Evolutionary conservation across 2,113 vertebrate genomes (phyloP).

Genomic region (Trematomus loennbergii): DNA sequence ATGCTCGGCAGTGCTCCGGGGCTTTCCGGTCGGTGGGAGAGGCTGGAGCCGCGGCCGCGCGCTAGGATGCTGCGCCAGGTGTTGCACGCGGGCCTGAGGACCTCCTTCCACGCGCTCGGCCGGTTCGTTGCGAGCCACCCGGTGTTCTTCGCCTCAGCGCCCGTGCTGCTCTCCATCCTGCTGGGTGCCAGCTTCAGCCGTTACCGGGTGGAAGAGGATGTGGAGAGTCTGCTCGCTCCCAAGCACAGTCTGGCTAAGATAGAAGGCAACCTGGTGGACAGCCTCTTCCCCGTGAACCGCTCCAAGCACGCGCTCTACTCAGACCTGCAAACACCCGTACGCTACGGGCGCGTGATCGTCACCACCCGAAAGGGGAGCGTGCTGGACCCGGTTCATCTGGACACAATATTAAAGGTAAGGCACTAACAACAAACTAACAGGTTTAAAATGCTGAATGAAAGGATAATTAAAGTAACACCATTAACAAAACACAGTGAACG

Average conservation of each 20-base stretch:
- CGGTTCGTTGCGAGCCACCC: constrained; percentile 96
- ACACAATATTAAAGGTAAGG: constrained; percentile 91
- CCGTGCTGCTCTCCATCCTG: constrained; percentile 95
- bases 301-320: constrained; percentile 98
- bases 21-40: constrained; percentile 87
- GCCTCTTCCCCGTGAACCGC: constrained; percentile 95
- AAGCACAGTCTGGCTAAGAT: constrained; percentile 98
- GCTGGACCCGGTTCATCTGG: constrained; percentile 92
- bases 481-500: background rate
- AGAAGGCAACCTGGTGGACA: constrained; percentile 97
- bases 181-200: constrained; percentile 97
- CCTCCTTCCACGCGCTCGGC: constrained; percentile 92
- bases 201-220: constrained; percentile 94
- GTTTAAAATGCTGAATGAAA: background rate
- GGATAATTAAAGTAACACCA: background rate
- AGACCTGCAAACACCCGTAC: constrained; percentile 94
- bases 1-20: constrained; percentile 86
- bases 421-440: background rate
- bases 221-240: constrained; percentile 94
- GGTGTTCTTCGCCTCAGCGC: constrained; percentile 96
- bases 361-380: constrained; percentile 93
- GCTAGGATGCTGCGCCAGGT: constrained; percentile 93
- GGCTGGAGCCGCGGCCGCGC: constrained; percentile 90
- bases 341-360: constrained; percentile 95
- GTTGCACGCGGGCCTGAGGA: constrained; percentile 94